These are phyloP conservation scores for Oikopleura dioica DNA, from an alignment of 23 tunicate genomes.

Conservation along the genomic window DNA sequence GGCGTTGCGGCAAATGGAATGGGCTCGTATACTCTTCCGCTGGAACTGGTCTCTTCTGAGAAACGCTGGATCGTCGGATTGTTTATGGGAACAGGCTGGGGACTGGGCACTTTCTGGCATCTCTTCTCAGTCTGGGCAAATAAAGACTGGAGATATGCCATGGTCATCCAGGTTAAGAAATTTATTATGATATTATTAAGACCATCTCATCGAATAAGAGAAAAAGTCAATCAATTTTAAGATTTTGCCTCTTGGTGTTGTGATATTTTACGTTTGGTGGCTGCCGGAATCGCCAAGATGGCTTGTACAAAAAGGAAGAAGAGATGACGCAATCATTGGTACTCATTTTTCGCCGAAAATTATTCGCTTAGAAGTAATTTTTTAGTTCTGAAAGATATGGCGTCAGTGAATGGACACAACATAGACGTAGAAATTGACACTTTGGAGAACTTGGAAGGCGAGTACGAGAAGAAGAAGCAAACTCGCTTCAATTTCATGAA, in stretches of 20 bases:
- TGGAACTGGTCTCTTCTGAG: slow-evolving; percentile 1
- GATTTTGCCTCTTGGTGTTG: not conserved
- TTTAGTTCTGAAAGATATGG: not conserved
- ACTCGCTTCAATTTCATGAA: not conserved
- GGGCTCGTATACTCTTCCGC: slow-evolving; percentile 1
- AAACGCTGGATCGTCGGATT: slow-evolving; percentile 8
- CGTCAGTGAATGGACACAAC: not conserved
- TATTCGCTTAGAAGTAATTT: too few species aligned
- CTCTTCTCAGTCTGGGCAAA: not conserved
- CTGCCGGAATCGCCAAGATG: not conserved
- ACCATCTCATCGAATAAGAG: too few species aligned
- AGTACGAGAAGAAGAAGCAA: not conserved
- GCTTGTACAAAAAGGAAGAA: not conserved
- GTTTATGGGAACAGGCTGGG: slow-evolving; percentile 7
- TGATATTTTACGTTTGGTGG: not conserved
- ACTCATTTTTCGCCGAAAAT: too few species aligned
- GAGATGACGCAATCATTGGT: not conserved
- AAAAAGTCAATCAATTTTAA: not conserved
- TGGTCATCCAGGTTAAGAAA: not conserved
- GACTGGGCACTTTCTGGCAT: not conserved
- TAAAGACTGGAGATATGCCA: not conserved
- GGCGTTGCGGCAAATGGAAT: not conserved
- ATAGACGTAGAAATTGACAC: not conserved
- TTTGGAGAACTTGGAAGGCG: not conserved
- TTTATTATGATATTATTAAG: too few species aligned